Evolutionary conservation across 2,888 invertebrate genomes (phyloP), one percentile per base, ranked within the genome.

Genomic region (Thalpophila matura): DNA sequence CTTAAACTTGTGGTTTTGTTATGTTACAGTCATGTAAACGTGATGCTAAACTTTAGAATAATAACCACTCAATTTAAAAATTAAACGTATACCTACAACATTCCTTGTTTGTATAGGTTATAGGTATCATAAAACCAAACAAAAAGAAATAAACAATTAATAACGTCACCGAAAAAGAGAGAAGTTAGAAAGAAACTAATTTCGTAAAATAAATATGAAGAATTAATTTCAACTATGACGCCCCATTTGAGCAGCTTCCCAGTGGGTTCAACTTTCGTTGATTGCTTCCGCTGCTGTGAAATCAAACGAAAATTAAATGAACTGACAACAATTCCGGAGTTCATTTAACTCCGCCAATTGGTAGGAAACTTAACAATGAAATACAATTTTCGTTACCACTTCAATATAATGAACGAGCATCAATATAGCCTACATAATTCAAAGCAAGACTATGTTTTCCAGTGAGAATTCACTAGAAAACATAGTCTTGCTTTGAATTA

Each of bases 181-280:
- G 20, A 24, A 43, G 46, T 64, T 43, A 29, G 5, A 38, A n/a
- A n/a, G n/a, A 24, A 54, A 70, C 27, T 33, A 33, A 69, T 51
- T 47, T 69, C 35, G 47, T 58, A 26, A 70, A 78, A 47, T 58
- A 26, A 70, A 78, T 64, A 76, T 33, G n/a, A 75, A 74, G 59
- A 80, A 73, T 71, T 68, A 43, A 80, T 79, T 67, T 50, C 45
- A 76, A 81, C 73, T 79, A 77, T 60, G 40, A 47, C 51, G 57
- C 50, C 64, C 65, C 71, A 67, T 63, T 72, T 61, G 54, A 75
- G 54, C 58, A 51, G 38, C 62, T 54, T 75, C 73, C 58, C 68
- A 58, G 45, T 56, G 54, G 68, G 53, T 65, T 54, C 22, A 67
- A 81, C 70, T 79, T 75, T 49, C 67, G 35, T 64, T 56, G 54